These are phyloP conservation scores for Phalacrocorax aristotelis DNA, from an alignment of 2,113 vertebrate species.

Conservation along the genomic window DNA sequence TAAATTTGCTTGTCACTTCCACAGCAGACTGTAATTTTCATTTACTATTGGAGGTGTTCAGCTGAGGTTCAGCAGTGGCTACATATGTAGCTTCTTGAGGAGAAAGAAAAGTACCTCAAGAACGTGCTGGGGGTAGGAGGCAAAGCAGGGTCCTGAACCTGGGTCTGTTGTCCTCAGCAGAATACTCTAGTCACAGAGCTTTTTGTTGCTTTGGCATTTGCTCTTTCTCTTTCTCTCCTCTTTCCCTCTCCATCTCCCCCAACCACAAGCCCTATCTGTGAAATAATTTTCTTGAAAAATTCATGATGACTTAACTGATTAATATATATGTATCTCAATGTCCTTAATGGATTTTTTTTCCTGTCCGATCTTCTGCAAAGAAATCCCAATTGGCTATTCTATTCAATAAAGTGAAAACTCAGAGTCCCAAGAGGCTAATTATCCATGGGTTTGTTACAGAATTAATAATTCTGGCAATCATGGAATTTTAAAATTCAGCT, in stretches of 20 bases:
- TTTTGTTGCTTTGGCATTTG: background rate
- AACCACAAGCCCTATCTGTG: background rate
- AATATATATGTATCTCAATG: background rate
- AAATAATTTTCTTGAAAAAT: slow-evolving; percentile 2
- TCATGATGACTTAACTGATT: background rate
- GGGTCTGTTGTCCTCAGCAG: background rate
- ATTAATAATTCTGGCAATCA: background rate
- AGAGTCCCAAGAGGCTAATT: slow-evolving; percentile 12
- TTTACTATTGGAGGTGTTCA: background rate
- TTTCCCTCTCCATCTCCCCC: background rate
- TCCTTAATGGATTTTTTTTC: background rate
- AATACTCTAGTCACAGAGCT: background rate
- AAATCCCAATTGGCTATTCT: background rate
- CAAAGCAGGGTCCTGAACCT: background rate
- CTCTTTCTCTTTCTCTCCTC: background rate
- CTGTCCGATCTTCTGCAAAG: background rate
- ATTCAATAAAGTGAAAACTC: background rate
- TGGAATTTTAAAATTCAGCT: slow-evolving; percentile 19
- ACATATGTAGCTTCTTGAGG: background rate
- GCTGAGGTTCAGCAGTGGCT: background rate
- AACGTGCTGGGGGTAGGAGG: background rate
- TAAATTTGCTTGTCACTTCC: slow-evolving; percentile 24
- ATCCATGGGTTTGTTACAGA: background rate
- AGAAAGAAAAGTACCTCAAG: background rate
- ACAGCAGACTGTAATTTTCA: background rate